Base-by-base conservation (phyloP, 2,888 invertebrate genomes). In the Phaonia tiefii region DNA sequence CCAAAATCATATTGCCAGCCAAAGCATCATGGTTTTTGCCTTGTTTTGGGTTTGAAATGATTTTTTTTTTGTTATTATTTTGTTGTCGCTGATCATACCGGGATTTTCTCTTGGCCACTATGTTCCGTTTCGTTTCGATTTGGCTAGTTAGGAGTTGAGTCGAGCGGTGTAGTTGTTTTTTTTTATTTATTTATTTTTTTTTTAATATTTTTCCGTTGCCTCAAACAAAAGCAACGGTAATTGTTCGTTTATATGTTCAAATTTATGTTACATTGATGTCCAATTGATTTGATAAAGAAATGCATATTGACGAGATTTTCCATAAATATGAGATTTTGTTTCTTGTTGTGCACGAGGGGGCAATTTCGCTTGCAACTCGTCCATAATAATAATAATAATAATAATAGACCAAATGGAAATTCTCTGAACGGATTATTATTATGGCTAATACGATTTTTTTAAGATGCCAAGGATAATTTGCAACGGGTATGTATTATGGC, bases 181-280 rank as follows among this genome's bases (percentile, higher is more conserved):
- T n/a, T n/a, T n/a, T n/a, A n/a, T n/a, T n/a, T n/a, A n/a, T n/a
- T n/a, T n/a, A n/a, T n/a, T n/a, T n/a, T n/a, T n/a, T n/a, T n/a
- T n/a, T n/a, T n/a, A n/a, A n/a, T n/a, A n/a, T n/a, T n/a, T n/a
- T n/a, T n/a, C n/a, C n/a, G n/a, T 22, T 11, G 44, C 56, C 60
- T 65, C 63, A 70, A 70, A 54, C 51, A 58, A 42, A 44, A 67
- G 67, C 70, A 79, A 74, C 76, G 76, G 71, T 76, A 79, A 73
- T 74, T 73, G 60, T 74, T 75, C 51, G 75, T 46, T 75, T 73
- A 75, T 63, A 54, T 49, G 72, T 58, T 82, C 17, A 75, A 75
- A 73, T 79, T 69, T 75, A 79, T 75, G 56, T 54, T 75, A 37
- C 42, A 80, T 74, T 66, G 51, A 72, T 72, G 75, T 67, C 67